A percentile compares a stretch with the other conserved stretches of the same genome.
These are phyloP conservation scores for Cynaeus angustus DNA, from an alignment of 2,888 invertebrate species.

Conservation along the genomic window DNA sequence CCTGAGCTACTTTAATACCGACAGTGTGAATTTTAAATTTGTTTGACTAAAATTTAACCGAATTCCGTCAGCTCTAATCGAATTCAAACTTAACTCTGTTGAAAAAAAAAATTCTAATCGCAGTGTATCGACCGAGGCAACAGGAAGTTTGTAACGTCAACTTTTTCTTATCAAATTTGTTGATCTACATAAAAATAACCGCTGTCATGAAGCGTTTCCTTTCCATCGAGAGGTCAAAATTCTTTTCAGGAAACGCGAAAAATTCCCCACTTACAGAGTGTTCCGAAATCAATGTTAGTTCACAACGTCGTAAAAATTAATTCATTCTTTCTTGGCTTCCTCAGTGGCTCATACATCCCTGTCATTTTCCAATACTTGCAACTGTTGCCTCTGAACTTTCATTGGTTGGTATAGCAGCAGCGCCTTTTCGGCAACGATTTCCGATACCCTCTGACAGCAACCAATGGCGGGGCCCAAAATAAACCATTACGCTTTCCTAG, in stretches of 20 bases:
- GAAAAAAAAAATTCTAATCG: too few relatives aligned
- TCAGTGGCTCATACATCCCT: conserved; percentile 55
- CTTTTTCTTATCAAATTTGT: too few relatives aligned
- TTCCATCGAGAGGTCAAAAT: too few relatives aligned
- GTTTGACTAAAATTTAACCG: too few relatives aligned
- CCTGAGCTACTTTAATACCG: too few relatives aligned
- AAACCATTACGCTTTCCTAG: conserved; percentile 56
- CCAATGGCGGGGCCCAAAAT: conserved; percentile 54
- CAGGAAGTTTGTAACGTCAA: too few relatives aligned
- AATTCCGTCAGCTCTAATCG: too few relatives aligned
- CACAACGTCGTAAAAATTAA: background rate
- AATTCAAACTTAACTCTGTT: too few relatives aligned
- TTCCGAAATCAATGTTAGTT: background rate
- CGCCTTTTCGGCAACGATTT: conserved; percentile 64
- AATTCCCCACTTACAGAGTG: background rate
- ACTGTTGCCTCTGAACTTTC: conserved; percentile 51
- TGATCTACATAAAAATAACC: too few relatives aligned
- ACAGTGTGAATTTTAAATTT: too few relatives aligned
- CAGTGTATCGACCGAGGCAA: too few relatives aligned
- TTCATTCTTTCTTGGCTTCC: background rate
- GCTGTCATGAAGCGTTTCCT: conserved; percentile 1
- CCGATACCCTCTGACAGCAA: conserved; percentile 54
- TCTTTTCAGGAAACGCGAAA: background rate
- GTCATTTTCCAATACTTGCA: conserved; percentile 61
- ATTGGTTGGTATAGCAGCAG: conserved; percentile 50